phyloP scores from a whole-genome alignment of 2,888 invertebrate genomes.

The Seladonia tumulorum region DNA sequence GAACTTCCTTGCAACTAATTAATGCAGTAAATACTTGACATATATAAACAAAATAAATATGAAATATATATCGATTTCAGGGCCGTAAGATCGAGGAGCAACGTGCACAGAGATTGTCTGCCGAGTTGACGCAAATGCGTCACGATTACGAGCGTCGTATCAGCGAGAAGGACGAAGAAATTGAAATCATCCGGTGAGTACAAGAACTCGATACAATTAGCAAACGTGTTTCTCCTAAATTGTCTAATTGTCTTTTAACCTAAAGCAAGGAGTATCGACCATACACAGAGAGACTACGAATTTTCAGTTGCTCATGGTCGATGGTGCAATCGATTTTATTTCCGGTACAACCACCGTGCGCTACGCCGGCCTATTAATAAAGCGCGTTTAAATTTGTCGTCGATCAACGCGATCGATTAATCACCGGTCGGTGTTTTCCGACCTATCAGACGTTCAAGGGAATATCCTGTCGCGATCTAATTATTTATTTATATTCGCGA shows the following conservation, averaged over 20 bases:
- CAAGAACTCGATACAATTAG: not conserved
- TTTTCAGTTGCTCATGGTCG: constrained; percentile 26
- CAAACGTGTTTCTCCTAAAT: not conserved
- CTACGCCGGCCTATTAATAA: constrained; percentile 60
- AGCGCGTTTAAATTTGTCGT: constrained; percentile 53
- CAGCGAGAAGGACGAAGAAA: constrained; percentile 99
- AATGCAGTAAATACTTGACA: not conserved
- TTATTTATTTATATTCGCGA: constrained; percentile 46
- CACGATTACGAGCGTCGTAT: constrained; percentile 98
- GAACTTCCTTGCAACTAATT: not conserved
- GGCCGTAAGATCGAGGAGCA: constrained; percentile 99
- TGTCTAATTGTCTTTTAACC: not conserved
- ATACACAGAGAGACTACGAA: constrained; percentile 22
- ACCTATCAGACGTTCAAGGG: constrained; percentile 43
- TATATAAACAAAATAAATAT: too few relatives aligned
- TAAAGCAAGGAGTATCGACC: not conserved
- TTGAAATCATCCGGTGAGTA: constrained; percentile 97
- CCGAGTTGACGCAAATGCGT: constrained; percentile 97
- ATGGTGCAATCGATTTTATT: constrained; percentile 52
- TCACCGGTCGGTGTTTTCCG: constrained; percentile 42
- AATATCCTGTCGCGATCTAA: constrained; percentile 41
- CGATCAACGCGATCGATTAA: constrained; percentile 54
- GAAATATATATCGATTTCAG: constrained; percentile 84
- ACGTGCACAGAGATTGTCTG: constrained; percentile 95
- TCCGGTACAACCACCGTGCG: constrained; percentile 37